Percentiles rank a stretch among this genome's conserved stretches.
These are phyloP conservation scores for Sinelater perroti DNA, from an alignment of 2,888 invertebrate genomes.

Conservation along the genomic window DNA sequence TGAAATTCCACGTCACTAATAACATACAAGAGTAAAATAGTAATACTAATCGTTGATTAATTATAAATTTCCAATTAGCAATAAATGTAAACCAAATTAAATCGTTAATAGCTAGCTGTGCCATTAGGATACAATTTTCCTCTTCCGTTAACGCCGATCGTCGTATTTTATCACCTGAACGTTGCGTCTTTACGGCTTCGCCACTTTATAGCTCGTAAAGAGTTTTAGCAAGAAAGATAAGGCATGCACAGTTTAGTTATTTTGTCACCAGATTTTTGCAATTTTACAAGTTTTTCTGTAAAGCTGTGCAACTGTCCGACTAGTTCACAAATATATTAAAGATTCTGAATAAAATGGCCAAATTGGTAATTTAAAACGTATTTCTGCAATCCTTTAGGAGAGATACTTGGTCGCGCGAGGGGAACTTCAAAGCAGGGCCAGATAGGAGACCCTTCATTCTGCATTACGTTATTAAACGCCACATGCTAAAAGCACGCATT, in stretches of 20 bases:
- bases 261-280: slow-evolving; percentile 3
- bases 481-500: no score
- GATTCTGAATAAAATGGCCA: no score
- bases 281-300: slow-evolving; percentile 13
- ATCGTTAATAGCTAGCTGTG: no score
- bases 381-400: background rate
- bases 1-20: no score
- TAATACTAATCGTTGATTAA: no score
- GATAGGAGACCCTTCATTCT: background rate
- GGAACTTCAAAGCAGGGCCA: background rate
- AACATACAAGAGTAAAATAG: no score
- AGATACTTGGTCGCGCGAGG: background rate
- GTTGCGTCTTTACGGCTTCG: slow-evolving; percentile 18
- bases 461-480: slow-evolving; percentile 6
- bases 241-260: slow-evolving; percentile 14
- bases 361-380: background rate
- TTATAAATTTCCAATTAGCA: no score
- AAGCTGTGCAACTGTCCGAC: no score
- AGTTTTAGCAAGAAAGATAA: slow-evolving; percentile 23
- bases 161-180: slow-evolving; percentile 21
- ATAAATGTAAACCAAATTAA: no score
- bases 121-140: slow-evolving; percentile 12
- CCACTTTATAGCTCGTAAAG: slow-evolving; percentile 31
- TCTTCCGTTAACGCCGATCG: slow-evolving; percentile 10
- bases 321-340: no score